phyloP scores from a whole-genome alignment of 2,113 vertebrate genomes.

The Eidolon helvum region DNA sequence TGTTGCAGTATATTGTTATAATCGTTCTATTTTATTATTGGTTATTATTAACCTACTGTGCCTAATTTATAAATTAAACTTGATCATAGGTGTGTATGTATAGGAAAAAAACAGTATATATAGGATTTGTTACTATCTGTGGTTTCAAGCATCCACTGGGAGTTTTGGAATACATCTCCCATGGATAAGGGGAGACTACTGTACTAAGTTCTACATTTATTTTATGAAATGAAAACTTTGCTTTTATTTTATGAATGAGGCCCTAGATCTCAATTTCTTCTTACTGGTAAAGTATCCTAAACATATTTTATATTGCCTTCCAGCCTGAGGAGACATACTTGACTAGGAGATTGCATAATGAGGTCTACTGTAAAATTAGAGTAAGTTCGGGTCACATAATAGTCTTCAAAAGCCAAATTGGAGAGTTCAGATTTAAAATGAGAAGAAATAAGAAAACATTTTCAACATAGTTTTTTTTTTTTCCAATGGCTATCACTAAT shows the following conservation, averaged over 20 bases:
- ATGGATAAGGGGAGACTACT: too few species aligned
- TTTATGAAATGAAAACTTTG: neutral
- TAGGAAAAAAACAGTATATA: neutral
- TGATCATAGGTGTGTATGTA: neutral
- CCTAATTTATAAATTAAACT: neutral
- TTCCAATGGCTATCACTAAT: neutral
- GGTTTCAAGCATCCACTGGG: too few species aligned
- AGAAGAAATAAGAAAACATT: neutral
- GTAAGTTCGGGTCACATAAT: neutral
- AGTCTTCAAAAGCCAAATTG: neutral
- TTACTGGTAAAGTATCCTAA: neutral
- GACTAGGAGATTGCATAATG: neutral
- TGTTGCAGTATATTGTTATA: neutral
- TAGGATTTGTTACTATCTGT: neutral
- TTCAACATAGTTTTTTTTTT: neutral
- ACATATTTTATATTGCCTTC: neutral
- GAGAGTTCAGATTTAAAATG: neutral
- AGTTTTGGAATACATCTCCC: too few species aligned
- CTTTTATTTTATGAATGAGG: neutral
- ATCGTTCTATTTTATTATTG: neutral
- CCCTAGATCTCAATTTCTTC: neutral
- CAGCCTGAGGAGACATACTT: neutral
- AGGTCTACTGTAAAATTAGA: neutral
- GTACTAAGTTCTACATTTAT: too few species aligned
- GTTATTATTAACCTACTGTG: neutral